Conservation (phyloP, 1,140 invertebrate species). For the Limonius californicus region DNA sequence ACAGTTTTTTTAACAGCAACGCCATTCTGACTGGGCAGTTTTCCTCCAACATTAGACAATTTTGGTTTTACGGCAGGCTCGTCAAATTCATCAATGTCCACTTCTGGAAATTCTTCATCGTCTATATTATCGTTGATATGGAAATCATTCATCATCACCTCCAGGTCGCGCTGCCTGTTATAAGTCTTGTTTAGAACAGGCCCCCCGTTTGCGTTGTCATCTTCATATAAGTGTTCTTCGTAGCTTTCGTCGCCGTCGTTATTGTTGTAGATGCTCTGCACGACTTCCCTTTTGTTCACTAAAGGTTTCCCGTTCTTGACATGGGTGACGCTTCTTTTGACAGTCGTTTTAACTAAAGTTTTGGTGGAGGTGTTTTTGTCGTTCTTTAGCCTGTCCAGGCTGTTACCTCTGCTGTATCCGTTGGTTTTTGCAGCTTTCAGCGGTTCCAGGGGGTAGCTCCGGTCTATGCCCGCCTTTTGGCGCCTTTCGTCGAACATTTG, state of each 20-base stretch:
- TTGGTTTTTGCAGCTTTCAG: slow-evolving; percentile 50
- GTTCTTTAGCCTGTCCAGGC: not conserved
- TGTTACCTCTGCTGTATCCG: not conserved
- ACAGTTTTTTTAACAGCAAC: slow-evolving; percentile 8
- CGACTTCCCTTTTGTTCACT: slow-evolving; percentile 30
- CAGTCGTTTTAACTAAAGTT: slow-evolving; percentile 31
- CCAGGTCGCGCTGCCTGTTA: slow-evolving; percentile 29
- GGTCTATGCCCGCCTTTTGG: slow-evolving; percentile 68
- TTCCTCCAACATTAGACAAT: slow-evolving; percentile 44
- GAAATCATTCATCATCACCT: slow-evolving; percentile 41
- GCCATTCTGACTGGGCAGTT: slow-evolving; percentile 37
- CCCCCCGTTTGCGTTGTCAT: slow-evolving; percentile 16
- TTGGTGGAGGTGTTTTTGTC: slow-evolving; percentile 15
- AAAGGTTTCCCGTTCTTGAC: slow-evolving; percentile 35
- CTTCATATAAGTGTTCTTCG: slow-evolving; percentile 29
- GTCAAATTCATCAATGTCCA: slow-evolving; percentile 35
- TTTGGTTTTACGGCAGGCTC: slow-evolving; percentile 26
- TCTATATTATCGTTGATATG: slow-evolving; percentile 40
- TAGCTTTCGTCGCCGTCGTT: slow-evolving; percentile 32
- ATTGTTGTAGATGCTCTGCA: slow-evolving; percentile 36
- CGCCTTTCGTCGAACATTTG: slow-evolving; percentile 78
- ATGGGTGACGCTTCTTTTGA: slow-evolving; percentile 29
- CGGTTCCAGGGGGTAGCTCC: slow-evolving; percentile 75
- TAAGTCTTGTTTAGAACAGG: not conserved
- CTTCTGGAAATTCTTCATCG: slow-evolving; percentile 40